Evolutionary conservation across 2,113 vertebrate genomes (phyloP), one percentile per base, ranked within the genome.

Genomic region (Ciconia maguari): DNA sequence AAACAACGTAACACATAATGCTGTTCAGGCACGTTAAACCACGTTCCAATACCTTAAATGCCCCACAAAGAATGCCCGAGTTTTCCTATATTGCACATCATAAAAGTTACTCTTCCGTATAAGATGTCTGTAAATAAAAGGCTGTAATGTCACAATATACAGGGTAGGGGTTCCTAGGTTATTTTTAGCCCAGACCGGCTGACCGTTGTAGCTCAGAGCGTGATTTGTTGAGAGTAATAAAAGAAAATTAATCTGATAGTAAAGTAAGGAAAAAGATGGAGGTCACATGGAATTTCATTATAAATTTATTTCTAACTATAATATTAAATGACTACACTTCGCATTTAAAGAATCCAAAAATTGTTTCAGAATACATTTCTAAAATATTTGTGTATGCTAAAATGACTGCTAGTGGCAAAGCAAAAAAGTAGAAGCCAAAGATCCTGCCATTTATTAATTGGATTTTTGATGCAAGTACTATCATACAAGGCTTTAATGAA

Each of bases 191-290:
- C 41, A 54, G 36, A 9, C 41, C 81, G 91, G 81, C 54, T 85
- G 74, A 64, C 82, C 71, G 42, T 0, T 52, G 61, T 2, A 60
- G 65, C 24, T 87, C 70, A 75, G n/a, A 26, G 38, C 8, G 8
- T 0, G 6, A 81, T 66, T 77, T 83, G 90, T 74, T 74, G 58
- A 83, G 70, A 13, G 25, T 25, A 76, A 46, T 46, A 80, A 83
- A 89, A 90, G 60, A 65, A 94, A 97, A 90, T 24, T 5, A 84
- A 65, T 54, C 83, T 82, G 91, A 92, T 2, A 94, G 14, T 16
- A 75, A 84, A 84, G 42, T 2, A 41, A 65, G 74, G 58, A 49
- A 95, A 83, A 84, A 34, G 19, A 83, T 38, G 13, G 16, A 70
- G 77, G 55, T 80, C 17, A 3, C 51, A 46, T 5, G 13, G 51